Evolutionary conservation across 1,140 invertebrate species (phyloP), one percentile per base, ranked within the genome.

Genomic region (Hyphantria cunea): DNA sequence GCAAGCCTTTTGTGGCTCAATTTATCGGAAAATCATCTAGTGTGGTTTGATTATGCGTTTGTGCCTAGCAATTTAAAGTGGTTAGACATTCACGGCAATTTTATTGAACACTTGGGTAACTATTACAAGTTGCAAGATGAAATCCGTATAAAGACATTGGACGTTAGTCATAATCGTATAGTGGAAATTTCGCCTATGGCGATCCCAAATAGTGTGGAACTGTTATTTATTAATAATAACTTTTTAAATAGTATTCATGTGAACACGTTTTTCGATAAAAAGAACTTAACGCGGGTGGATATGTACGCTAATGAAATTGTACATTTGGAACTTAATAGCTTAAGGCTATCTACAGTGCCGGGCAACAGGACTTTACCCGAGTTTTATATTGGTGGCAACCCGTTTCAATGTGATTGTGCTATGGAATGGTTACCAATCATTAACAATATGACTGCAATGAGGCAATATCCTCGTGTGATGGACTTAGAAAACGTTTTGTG

Each of bases 351-450:
- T n/a, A 93, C 93, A 6, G 94, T 96, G 65, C 93, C 94, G 31
- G 88, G 92, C 10, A 93, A 94, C 33, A 93, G 94, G 70, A 92
- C 93, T 0, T 85, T 97, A 63, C 96, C 96, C 0, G 96, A 97
- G 82, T 96, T 97, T 80, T 97, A 97, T 80, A 92, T 97, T 47
- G 96, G 96, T 44, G 96, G 96, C 0, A 98, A 98, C 87, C 96
- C 96, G 0, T 97, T 98, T 86, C 94, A 96, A 70, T 98, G 97
- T 84, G 96, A 98, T 77, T 98, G 97, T 91, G 95, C 95, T 54
- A 97, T 98, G 96, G 96, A 97, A 76, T 98, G 96, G 96, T 87
- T 98, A 70, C 96, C 96, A 32, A 93, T 95, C 31, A 95, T 97
- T 78, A 97, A 97, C 84, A 96, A 96, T 77, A 94, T 96, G 92